Evolutionary conservation across 2,888 invertebrate species (phyloP), one percentile per base, ranked within the genome.

Genomic region (Tricholauxania praeusta): DNA sequence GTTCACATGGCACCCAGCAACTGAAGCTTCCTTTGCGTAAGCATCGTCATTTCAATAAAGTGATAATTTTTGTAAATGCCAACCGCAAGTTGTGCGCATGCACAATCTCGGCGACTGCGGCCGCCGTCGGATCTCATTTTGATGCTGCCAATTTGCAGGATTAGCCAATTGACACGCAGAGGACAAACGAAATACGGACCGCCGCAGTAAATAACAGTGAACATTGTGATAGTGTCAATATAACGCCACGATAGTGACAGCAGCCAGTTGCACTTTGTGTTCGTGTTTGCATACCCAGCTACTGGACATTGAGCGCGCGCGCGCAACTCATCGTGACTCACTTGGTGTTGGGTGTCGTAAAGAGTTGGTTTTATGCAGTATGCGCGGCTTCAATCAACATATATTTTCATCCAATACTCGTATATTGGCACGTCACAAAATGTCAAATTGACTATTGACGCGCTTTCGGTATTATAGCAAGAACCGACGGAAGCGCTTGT

Each of bases 31-130:
- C 76, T 75, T 81, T 83, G 79, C 81, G 81, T 39, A 39, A 39
- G 39, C 39, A 39, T 39, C 80, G 84, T 83, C 84, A 82, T 82
- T 83, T 83, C 82, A 84, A 83, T 83, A 83, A 82, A 83, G 84
- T 83, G 83, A 83, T 83, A 83, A 84, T 83, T 84, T 83, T 80
- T 80, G 78, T 77, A 78, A 47, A 55, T 70, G 67, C 75, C 72
- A 80, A 51, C 65, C 74, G 66, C 71, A 28, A 67, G 22, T 39
- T 68, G 68, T 79, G 80, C 78, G 79, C 78, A 74, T 69, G 78
- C 79, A 79, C 80, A 81, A n/a, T n/a, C 57, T 55, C 22, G n/a
- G 55, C 57, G 7, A 55, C 14, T n/a, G 22, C 57, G 67, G 57
- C 67, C 14, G 32, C 47, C 57, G 67, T 67, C 67, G 67, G 57